Conservation (phyloP, 1,140 invertebrate genomes). For the Asbolus verrucosus region DNA sequence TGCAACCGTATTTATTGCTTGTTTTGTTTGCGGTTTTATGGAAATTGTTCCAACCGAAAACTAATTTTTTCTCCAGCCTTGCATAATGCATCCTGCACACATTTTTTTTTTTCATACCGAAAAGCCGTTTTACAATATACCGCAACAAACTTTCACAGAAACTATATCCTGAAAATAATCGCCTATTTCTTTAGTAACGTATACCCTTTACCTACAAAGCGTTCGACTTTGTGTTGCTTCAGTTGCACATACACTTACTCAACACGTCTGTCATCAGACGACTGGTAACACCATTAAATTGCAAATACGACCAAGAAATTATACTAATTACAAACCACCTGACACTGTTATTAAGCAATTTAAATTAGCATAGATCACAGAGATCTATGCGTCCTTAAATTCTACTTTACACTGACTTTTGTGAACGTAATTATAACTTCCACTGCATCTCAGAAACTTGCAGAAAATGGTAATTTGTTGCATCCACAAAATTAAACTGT, state of each 20-base stretch:
- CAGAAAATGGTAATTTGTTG: slow-evolving; percentile 11
- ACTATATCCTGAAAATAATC: not conserved
- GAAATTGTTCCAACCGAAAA: not conserved
- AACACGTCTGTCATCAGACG: slow-evolving; percentile 35
- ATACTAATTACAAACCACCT: slow-evolving; percentile 41
- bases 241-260: slow-evolving; percentile 2
- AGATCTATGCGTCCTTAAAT: slow-evolving; percentile 16
- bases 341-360: slow-evolving; percentile 43
- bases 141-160: not conserved
- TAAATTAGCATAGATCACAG: slow-evolving; percentile 41
- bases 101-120: not conserved
- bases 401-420: not conserved
- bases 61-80: not conserved
- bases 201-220: slow-evolving; percentile 1
- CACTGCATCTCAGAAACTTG: slow-evolving; percentile 7
- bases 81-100: not conserved
- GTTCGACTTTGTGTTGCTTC: not conserved
- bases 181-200: not conserved
- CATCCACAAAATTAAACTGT: not conserved
- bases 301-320: slow-evolving; percentile 36
- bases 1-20: slow-evolving; percentile 30
- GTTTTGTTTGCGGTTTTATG: slow-evolving; percentile 17
- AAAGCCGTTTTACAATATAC: not conserved
- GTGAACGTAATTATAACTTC: slow-evolving; percentile 18
- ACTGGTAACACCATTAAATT: slow-evolving; percentile 10